These are phyloP conservation scores for Lepidurus packardi DNA, from an alignment of 1,140 invertebrate genomes.

Conservation along the genomic window DNA sequence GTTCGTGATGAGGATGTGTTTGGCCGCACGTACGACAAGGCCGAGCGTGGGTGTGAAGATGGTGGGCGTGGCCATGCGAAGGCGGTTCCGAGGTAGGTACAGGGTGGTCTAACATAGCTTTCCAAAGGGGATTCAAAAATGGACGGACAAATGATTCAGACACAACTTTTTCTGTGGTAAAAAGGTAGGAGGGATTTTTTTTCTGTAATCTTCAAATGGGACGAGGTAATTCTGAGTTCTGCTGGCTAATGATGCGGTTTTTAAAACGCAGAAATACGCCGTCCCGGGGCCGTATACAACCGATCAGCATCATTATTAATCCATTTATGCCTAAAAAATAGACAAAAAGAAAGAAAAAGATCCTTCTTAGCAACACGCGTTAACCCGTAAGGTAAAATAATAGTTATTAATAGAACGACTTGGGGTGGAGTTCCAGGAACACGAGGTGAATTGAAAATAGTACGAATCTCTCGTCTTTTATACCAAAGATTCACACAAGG, in stretches of 20 bases:
- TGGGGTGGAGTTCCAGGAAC: no score
- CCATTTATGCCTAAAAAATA: not conserved
- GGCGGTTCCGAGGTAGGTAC: constrained; percentile 7
- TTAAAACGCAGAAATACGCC: constrained; percentile 2
- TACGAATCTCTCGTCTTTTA: no score
- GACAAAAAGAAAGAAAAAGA: not conserved
- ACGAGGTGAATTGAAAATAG: no score
- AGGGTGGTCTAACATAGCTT: constrained; percentile 23
- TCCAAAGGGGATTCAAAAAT: not conserved
- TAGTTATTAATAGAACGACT: no score
- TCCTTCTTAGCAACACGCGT: not conserved
- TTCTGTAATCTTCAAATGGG: not conserved
- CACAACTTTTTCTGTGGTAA: not conserved
- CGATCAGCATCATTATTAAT: not conserved
- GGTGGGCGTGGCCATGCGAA: constrained; percentile 24
- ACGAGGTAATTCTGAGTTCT: not conserved
- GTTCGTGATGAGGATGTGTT: constrained; percentile 46
- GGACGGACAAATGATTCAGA: constrained; percentile 20
- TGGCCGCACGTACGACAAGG: constrained; percentile 48
- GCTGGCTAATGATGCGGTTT: not conserved
- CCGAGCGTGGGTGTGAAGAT: constrained; percentile 26
- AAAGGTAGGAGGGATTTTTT: not conserved
- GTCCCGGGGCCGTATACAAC: not conserved
- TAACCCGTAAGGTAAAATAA: not conserved
- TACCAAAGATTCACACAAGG: no score